Base-by-base conservation (phyloP, 1,140 invertebrate genomes). In the Heliconius hewitsoni region DNA sequence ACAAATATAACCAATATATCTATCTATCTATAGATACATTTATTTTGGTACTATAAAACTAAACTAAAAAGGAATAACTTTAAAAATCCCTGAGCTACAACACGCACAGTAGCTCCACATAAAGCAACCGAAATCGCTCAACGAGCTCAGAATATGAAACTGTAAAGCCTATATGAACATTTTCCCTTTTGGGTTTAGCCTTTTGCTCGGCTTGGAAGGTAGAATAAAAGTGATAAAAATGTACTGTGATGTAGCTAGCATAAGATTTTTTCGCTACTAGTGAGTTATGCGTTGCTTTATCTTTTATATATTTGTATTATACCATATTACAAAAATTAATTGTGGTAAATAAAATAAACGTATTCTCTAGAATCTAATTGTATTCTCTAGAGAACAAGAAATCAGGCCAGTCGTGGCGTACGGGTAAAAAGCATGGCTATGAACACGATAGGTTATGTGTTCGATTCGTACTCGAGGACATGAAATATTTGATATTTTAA, bases 151-250 rank as follows among this genome's bases (percentile, higher is more conserved):
- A 76, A 76, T 76, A 46, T 76, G 60, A 71, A 76, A 76, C 39
- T 23, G 74, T 66, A 76, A 66, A 76, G 74, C 74, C 74, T 70
- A 76, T 76, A 46, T 66, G 60, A 76, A 76, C 74, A 70, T 76
- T 76, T 76, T 70, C 74, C 60, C 60, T 76, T 76, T 76, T 76
- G 39, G 74, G 2, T 71, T 75, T 70, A 76, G 66, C 74, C 74
- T 76, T 76, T 76, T 76, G 42, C 60, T 66, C 11, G 60, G 13
- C 13, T 11, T 30, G 23, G 60, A 66, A 66, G 23, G 23, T 66
- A 66, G 27, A 66, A 66, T 66, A 66, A 66, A 52, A 66, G 30
- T 66, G 27, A 66, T 66, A 66, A 66, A 66, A 66, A 66, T 30
- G 4, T 6, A 30, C 60, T 30, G 27, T 60, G n/a, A 13, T 66